Conservation (phyloP, 2,113 vertebrate genomes). For the Xenotilapia longispinis region DNA sequence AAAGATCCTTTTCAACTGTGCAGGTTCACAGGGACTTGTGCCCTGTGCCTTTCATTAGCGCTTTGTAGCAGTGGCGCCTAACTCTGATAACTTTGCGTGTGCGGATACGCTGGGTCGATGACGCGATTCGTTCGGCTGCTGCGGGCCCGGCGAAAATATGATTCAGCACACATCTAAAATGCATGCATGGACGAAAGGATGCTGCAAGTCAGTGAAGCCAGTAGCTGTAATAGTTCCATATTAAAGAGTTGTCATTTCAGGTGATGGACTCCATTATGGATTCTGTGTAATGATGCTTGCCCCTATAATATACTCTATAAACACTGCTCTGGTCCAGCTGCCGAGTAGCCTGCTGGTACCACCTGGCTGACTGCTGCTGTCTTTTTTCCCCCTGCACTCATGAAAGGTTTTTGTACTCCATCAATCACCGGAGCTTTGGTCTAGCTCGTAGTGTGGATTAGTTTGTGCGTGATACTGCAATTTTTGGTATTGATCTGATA, state of each 20-base stretch:
- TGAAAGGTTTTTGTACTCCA: background rate
- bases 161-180: background rate
- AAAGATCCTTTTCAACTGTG: background rate
- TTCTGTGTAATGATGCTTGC: slow-evolving; percentile 38
- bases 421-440: background rate
- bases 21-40: background rate
- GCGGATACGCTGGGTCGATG: background rate
- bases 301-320: slow-evolving; percentile 27
- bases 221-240: background rate
- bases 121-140: background rate
- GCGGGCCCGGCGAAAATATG: background rate
- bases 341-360: background rate
- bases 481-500: background rate
- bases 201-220: background rate
- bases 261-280: slow-evolving; percentile 4
- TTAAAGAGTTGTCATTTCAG: slow-evolving; percentile 31
- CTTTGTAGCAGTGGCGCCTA: background rate
- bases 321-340: slow-evolving; percentile 3
- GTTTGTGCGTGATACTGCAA: background rate
- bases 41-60: background rate
- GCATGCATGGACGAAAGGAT: background rate
- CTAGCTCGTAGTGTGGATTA: background rate
- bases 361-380: background rate
- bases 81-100: background rate
- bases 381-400: background rate